A percentile compares a stretch with the other conserved stretches of the same genome.
Evolutionary conservation across 2,113 vertebrate species (phyloP).

Genomic region (Gadus chalcogrammus): DNA sequence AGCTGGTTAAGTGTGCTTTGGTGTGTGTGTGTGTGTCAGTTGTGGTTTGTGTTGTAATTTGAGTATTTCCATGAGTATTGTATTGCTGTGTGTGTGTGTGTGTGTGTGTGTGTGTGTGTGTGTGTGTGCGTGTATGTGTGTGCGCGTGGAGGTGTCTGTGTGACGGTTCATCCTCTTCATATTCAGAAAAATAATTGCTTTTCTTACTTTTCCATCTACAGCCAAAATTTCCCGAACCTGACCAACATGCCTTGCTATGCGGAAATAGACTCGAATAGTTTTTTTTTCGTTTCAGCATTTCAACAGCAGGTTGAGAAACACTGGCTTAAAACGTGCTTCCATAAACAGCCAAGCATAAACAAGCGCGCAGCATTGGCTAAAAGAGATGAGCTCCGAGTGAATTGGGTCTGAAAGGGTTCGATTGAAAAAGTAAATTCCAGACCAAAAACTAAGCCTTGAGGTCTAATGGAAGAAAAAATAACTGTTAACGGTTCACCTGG

Average conservation of each 20-base stretch:
- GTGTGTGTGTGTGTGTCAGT: not conserved
- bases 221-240: not conserved
- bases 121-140: too few relatives aligned
- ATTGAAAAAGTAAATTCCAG: conserved; percentile 34
- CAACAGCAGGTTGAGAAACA: not conserved
- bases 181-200: not conserved
- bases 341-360: not conserved
- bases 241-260: not conserved
- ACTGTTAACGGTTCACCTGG: conserved; percentile 24
- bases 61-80: too few relatives aligned
- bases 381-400: too few relatives aligned
- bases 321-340: not conserved
- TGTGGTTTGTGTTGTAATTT: not conserved
- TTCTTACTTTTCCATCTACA: too few relatives aligned
- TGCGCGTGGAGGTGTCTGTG: too few relatives aligned
- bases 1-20: not conserved
- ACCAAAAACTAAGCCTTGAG: conserved; percentile 27
- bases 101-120: too few relatives aligned
- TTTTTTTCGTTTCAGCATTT: not conserved
- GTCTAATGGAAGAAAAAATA: conserved; percentile 22
- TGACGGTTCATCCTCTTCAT: too few relatives aligned
- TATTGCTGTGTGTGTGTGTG: too few relatives aligned
- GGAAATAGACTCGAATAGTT: not conserved
- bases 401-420: too few relatives aligned
- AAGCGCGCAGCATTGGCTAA: not conserved